Conservation (phyloP, 2,888 invertebrate genomes). For the Epinotia bilunana region DNA sequence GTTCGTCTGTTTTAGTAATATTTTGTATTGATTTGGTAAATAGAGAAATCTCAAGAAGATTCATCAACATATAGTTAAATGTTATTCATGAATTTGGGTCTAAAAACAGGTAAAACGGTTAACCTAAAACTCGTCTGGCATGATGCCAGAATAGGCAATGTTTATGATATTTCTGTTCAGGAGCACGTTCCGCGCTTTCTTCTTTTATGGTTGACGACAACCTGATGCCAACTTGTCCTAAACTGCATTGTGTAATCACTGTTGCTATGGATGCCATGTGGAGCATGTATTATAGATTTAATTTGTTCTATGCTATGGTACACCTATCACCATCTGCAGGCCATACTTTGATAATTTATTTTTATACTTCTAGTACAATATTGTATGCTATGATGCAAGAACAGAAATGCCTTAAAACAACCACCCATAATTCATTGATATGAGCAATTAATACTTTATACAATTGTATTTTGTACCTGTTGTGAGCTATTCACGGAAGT, state of each 20-base stretch:
- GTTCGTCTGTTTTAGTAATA: neutral
- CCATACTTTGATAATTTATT: neutral
- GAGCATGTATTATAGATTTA: neutral
- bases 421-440: neutral
- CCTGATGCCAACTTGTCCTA: slow-evolving; percentile 52
- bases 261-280: slow-evolving; percentile 38
- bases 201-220: slow-evolving; percentile 72
- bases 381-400: neutral
- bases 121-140: slow-evolving; percentile 75
- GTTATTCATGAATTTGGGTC: slow-evolving; percentile 15
- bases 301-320: neutral
- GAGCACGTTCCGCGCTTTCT: slow-evolving; percentile 73
- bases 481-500: neutral
- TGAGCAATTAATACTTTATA: no score
- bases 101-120: slow-evolving; percentile 57
- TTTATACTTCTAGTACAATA: neutral
- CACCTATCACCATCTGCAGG: neutral
- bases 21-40: neutral
- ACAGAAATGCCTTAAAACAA: neutral
- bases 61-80: neutral
- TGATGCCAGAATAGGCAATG: slow-evolving; percentile 68
- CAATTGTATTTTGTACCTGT: no score
- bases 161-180: slow-evolving; percentile 80
- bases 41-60: neutral
- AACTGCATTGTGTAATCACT: slow-evolving; percentile 46